Evolutionary conservation across 2,888 invertebrate genomes (phyloP).

Genomic region (Gandaritis pyraliata): DNA sequence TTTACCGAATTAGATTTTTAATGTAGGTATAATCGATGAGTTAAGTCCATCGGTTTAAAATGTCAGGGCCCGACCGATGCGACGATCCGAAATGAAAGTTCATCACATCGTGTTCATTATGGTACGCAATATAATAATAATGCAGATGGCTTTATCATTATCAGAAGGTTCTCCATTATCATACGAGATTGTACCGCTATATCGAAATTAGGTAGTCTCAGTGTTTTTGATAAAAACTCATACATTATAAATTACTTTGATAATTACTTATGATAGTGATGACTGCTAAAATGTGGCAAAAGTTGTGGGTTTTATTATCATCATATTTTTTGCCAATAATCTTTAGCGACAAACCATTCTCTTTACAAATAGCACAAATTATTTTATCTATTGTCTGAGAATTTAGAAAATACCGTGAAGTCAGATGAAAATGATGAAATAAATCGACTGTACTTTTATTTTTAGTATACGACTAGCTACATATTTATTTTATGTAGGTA

Average conservation of each 20-base stretch:
- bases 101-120: slow-evolving; percentile 79
- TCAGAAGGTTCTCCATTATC: slow-evolving; percentile 65
- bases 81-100: slow-evolving; percentile 71
- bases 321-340: too few relatives aligned
- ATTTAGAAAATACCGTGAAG: neutral
- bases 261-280: slow-evolving; percentile 2
- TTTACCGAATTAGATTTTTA: slow-evolving; percentile 52
- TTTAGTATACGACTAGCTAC: too few relatives aligned
- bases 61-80: slow-evolving; percentile 68
- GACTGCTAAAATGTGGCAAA: neutral
- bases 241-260: slow-evolving; percentile 11
- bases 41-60: slow-evolving; percentile 66
- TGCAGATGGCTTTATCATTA: slow-evolving; percentile 78
- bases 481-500: too few relatives aligned
- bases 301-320: neutral
- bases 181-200: slow-evolving; percentile 52
- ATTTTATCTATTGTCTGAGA: too few relatives aligned
- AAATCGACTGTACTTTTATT: too few relatives aligned
- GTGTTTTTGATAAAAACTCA: slow-evolving; percentile 14
- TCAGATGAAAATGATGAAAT: neutral
- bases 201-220: slow-evolving; percentile 36
- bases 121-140: slow-evolving; percentile 67
- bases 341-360: too few relatives aligned
- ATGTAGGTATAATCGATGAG: slow-evolving; percentile 69
- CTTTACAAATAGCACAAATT: too few relatives aligned